Conservation (phyloP, 2,113 vertebrate species). For the Pangasianodon gigas region DNA sequence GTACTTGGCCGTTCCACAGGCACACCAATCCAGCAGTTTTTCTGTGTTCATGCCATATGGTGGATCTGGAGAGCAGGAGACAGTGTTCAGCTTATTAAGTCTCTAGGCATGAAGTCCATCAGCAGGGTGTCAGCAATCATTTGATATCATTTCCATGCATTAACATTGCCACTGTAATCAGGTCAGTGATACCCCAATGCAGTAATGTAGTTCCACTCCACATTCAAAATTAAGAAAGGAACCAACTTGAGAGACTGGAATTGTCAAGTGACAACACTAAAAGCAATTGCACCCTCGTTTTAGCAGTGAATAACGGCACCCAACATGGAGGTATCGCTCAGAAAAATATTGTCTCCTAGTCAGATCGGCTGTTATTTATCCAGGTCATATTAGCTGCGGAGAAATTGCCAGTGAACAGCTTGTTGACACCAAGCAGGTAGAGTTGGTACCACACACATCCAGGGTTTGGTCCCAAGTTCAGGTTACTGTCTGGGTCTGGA, state of each 20-base stretch:
- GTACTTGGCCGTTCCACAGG: slow-evolving; percentile 86
- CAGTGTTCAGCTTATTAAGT: neutral
- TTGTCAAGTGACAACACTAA: neutral
- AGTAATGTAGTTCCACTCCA: neutral
- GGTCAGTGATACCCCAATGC: neutral
- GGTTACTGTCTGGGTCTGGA: neutral
- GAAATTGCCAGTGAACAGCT: neutral
- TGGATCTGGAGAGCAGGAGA: slow-evolving; percentile 65
- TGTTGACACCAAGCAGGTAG: neutral
- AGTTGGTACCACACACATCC: neutral
- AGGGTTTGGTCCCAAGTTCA: neutral
- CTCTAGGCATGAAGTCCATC: slow-evolving; percentile 49
- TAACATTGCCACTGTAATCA: neutral
- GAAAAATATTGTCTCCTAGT: neutral
- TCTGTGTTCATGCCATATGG: slow-evolving; percentile 76
- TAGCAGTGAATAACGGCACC: neutral
- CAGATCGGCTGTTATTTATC: neutral
- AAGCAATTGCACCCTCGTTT: neutral
- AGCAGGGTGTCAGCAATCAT: slow-evolving; percentile 49
- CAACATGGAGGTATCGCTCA: neutral
- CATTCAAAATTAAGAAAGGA: neutral
- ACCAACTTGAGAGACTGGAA: slow-evolving; percentile 5
- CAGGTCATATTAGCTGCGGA: neutral
- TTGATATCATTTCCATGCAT: slow-evolving; percentile 54
- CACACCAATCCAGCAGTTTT: slow-evolving; percentile 81